These are phyloP conservation scores for Drosophila nigritarsus DNA, from an alignment of 2,888 invertebrate genomes.

Conservation along the genomic window DNA sequence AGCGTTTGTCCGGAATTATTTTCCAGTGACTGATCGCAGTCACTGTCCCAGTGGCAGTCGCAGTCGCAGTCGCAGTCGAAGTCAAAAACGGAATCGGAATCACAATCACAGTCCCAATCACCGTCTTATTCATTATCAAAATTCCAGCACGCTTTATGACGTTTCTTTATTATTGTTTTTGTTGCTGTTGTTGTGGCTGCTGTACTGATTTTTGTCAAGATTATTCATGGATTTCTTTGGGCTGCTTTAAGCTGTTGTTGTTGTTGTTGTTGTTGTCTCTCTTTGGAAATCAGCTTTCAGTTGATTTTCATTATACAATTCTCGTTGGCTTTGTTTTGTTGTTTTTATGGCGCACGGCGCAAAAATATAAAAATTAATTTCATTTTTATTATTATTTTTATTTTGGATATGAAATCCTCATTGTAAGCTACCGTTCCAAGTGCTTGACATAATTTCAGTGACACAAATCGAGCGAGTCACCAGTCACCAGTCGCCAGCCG, in stretches of 20 bases:
- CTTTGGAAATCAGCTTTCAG: conserved; percentile 78
- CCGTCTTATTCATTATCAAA: conserved; percentile 65
- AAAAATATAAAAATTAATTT: conserved; percentile 60
- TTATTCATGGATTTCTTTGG: conserved; percentile 69
- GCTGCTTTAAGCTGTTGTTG: conserved; percentile 34
- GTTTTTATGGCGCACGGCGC: conserved; percentile 58
- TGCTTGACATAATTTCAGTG: conserved; percentile 73
- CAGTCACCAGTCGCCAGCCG: not conserved
- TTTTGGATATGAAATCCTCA: conserved; percentile 29
- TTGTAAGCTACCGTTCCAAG: conserved; percentile 73
- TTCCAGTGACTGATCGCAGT: conserved; percentile 59
- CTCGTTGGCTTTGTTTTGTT: conserved; percentile 43
- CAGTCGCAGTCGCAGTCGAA: conserved; percentile 9
- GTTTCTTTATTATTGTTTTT: conserved; percentile 46
- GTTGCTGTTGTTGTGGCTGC: conserved; percentile 17
- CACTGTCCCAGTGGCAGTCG: conserved; percentile 11
- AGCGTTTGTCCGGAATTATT: conserved; percentile 19
- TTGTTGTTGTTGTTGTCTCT: conserved; percentile 63
- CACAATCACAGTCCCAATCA: conserved; percentile 24
- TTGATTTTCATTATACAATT: conserved; percentile 70
- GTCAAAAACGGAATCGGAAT: conserved; percentile 10
- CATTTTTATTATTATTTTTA: conserved; percentile 51
- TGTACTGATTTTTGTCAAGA: conserved; percentile 69
- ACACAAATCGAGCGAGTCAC: conserved; percentile 51
- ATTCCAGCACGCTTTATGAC: conserved; percentile 79